Conservation (phyloP, 2,797 vertebrate species). For the Agapornis canus region DNA sequence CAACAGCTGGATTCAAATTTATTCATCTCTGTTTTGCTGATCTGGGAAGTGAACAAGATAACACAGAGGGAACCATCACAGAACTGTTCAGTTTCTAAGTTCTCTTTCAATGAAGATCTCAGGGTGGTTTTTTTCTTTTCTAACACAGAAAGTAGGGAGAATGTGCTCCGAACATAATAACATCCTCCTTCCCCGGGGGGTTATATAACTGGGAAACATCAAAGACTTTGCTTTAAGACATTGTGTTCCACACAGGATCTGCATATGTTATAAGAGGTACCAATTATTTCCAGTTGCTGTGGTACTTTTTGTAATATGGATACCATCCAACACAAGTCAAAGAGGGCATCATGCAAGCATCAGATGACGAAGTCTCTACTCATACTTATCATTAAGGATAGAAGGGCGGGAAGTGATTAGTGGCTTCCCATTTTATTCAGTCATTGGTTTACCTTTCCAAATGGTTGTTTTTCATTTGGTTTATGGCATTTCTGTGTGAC, state of each 20-base stretch:
- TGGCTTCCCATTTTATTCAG: constrained; percentile 19
- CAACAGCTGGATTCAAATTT: not conserved
- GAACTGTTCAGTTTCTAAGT: not conserved
- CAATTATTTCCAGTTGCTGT: constrained; percentile 60
- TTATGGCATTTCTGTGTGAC: not conserved
- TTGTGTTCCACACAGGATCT: constrained; percentile 26
- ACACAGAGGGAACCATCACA: not conserved
- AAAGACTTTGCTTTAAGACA: constrained; percentile 39
- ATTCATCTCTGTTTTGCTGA: not conserved
- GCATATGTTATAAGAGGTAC: constrained; percentile 40
- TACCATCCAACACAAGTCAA: not conserved
- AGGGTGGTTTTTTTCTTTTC: not conserved
- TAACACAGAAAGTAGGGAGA: not conserved
- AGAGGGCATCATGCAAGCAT: constrained; percentile 21
- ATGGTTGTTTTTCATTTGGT: constrained; percentile 3
- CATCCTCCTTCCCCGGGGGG: not conserved
- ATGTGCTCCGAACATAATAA: not conserved
- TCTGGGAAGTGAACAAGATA: not conserved
- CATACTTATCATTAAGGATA: constrained; percentile 31
- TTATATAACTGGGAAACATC: constrained; percentile 53
- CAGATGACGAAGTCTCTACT: constrained; percentile 23
- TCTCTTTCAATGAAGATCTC: not conserved
- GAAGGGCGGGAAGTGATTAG: constrained; percentile 13
- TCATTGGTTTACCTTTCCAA: constrained; percentile 1
- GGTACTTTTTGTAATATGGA: constrained; percentile 33